phyloP scores from a whole-genome alignment of 1,140 invertebrate genomes.

The Bombus waltoni region DNA sequence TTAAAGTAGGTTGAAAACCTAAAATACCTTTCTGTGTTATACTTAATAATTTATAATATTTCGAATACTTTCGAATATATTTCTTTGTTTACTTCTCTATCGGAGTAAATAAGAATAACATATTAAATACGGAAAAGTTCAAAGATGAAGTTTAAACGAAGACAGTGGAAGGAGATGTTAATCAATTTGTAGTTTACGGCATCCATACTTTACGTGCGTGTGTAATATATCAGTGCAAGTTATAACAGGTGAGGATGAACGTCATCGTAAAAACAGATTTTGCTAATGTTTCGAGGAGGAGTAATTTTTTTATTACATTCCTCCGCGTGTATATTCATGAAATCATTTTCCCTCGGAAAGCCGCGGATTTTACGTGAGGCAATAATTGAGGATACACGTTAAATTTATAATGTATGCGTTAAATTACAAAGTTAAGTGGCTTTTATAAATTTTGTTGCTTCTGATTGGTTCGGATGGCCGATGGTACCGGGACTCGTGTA shows the following conservation, averaged over 20 bases:
- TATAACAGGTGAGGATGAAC: not conserved
- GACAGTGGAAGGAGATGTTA: not conserved
- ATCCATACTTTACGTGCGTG: not conserved
- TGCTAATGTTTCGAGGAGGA: not conserved
- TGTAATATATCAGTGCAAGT: not conserved
- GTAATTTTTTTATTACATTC: not conserved
- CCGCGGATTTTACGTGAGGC: not conserved
- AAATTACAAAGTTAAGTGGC: constrained; percentile 26
- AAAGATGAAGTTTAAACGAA: not conserved
- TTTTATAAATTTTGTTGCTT: constrained; percentile 17
- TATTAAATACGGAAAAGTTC: not conserved
- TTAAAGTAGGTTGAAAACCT: too few species aligned
- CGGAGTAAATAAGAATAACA: not conserved
- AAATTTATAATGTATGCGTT: constrained; percentile 25
- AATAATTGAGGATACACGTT: constrained; percentile 3
- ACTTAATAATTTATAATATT: not conserved
- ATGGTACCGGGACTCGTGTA: not conserved
- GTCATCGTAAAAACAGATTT: not conserved
- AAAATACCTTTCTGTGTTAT: too few species aligned
- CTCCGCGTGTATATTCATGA: not conserved
- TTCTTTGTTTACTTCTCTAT: not conserved
- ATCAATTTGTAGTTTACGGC: not conserved
- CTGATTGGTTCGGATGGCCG: not conserved
- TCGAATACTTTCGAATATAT: not conserved
- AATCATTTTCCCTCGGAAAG: not conserved